These are phyloP conservation scores for Chauna torquata DNA, from an alignment of 2,113 vertebrate genomes.

Conservation along the genomic window DNA sequence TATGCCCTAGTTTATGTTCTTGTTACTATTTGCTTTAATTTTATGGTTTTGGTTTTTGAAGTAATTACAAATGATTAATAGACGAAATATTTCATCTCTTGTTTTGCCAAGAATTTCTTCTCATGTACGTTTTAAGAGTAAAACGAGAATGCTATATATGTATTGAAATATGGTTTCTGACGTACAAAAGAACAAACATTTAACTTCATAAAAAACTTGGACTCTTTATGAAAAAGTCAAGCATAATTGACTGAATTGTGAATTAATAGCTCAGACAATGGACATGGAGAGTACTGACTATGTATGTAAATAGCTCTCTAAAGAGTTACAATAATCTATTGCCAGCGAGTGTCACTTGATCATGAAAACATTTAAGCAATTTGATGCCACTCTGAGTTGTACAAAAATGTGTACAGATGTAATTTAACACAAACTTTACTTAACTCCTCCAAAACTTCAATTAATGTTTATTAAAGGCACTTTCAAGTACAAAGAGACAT, in stretches of 20 bases:
- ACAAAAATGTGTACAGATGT: background rate
- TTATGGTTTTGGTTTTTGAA: background rate
- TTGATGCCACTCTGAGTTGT: background rate
- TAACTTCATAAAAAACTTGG: background rate
- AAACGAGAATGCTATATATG: background rate
- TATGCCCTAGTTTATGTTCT: background rate
- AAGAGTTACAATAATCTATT: background rate
- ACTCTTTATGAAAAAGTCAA: background rate
- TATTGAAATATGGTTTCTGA: background rate
- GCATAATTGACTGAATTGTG: background rate
- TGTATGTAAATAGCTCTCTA: background rate
- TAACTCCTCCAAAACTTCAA: background rate
- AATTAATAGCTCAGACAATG: background rate
- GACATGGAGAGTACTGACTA: background rate
- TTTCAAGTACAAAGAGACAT: background rate
- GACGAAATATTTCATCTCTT: background rate
- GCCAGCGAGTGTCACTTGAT: background rate
- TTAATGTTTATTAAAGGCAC: background rate
- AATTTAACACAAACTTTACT: background rate
- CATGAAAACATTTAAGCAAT: background rate
- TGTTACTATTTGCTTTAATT: background rate
- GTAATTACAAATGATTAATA: background rate
- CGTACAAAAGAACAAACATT: background rate
- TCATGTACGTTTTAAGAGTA: background rate
- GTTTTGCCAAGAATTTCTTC: background rate